phyloP scores from a whole-genome alignment of 2,797 vertebrate genomes.

The Simalia tracyae region DNA sequence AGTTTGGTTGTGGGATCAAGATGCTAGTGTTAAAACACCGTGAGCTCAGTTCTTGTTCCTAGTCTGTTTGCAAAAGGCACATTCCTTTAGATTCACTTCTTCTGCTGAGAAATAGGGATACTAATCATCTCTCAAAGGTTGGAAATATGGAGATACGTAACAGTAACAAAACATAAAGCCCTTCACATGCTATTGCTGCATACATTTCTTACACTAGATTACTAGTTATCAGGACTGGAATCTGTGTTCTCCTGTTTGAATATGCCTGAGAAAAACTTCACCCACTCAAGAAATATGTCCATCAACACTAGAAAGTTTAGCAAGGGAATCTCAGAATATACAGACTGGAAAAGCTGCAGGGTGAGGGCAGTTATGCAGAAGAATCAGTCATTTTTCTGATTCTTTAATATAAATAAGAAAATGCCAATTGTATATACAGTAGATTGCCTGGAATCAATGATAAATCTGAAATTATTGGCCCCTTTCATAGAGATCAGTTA shows the following conservation, averaged over 20 bases:
- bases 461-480: background rate
- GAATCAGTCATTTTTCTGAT: background rate
- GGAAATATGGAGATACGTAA: slow-evolving; percentile 17
- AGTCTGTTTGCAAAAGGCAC: background rate
- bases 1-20: background rate
- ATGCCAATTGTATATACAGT: background rate
- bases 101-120: background rate
- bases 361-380: background rate
- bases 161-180: background rate
- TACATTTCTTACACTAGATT: background rate
- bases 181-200: background rate
- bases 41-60: background rate
- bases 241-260: background rate
- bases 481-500: background rate
- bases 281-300: background rate
- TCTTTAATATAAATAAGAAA: background rate
- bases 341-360: background rate
- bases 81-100: background rate
- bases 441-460: background rate
- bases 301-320: background rate
- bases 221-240: background rate
- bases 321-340: background rate
- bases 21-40: background rate
- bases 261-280: background rate
- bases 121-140: background rate